phyloP scores from a whole-genome alignment of 1,140 invertebrate genomes.

The Drosophila malerkotliana region DNA sequence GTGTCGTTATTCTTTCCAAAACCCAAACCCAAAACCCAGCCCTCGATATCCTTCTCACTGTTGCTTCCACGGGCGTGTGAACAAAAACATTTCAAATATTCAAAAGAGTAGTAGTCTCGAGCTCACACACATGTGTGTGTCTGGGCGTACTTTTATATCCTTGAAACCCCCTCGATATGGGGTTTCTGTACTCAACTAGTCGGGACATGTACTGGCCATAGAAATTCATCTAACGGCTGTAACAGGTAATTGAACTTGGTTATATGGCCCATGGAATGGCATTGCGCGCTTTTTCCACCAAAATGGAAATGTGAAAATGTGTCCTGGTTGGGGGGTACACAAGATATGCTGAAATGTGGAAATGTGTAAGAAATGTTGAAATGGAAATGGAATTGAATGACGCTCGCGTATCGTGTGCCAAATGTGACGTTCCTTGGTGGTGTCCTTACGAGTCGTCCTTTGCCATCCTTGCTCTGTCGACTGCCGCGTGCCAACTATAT shows the following conservation, averaged over 20 bases:
- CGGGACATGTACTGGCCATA: conserved; percentile 80
- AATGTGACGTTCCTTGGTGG: conserved; percentile 41
- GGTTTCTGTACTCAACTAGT: conserved; percentile 64
- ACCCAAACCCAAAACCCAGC: too few species aligned
- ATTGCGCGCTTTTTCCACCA: conserved; percentile 16
- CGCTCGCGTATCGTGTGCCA: conserved; percentile 52
- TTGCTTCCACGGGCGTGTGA: conserved; percentile 46
- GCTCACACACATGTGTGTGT: conserved; percentile 10
- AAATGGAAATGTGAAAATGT: conserved; percentile 48
- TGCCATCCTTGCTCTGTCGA: conserved; percentile 7
- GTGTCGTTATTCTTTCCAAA: conserved; percentile 73
- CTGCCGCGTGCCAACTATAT: conserved; percentile 73
- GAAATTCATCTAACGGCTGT: conserved; percentile 84
- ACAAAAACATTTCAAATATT: conserved; percentile 83
- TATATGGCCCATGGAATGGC: conserved; percentile 75
- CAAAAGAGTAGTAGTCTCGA: conserved; percentile 31
- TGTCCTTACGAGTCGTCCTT: neutral
- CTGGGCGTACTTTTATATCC: neutral
- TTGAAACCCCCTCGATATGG: too few species aligned
- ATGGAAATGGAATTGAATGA: conserved; percentile 79
- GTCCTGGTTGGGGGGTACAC: too few species aligned
- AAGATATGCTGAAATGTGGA: conserved; percentile 19
- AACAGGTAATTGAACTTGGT: conserved; percentile 84
- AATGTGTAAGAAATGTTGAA: conserved; percentile 26
- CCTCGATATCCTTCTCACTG: neutral